A percentile compares a stretch with the other conserved stretches of the same genome.
Evolutionary conservation across 2,113 vertebrate genomes (phyloP).

Genomic region (Typhlomys cinereus): DNA sequence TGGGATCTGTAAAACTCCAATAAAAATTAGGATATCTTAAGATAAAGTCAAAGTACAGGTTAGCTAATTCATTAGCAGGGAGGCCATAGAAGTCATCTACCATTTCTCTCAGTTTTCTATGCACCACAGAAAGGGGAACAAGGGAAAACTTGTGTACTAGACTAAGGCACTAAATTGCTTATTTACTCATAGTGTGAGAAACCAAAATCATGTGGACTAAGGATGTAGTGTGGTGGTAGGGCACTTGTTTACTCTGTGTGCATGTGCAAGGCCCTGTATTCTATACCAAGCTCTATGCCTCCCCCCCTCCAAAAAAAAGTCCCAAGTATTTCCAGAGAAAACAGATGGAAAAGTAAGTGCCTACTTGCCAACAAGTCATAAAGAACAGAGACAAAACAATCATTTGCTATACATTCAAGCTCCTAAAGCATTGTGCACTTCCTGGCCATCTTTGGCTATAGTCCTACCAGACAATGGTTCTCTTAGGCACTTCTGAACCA

Average conservation of each 20-base stretch:
- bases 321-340: not conserved
- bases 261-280: not conserved
- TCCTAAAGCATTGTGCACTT: conserved; percentile 36
- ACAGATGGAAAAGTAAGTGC: not conserved
- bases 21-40: conserved; percentile 12
- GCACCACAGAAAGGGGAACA: not conserved
- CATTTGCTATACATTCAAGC: conserved; percentile 18
- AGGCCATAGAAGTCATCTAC: not conserved
- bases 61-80: not conserved
- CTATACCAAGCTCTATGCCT: too few species aligned
- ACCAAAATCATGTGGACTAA: not conserved
- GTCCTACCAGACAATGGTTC: not conserved
- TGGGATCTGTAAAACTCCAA: not conserved
- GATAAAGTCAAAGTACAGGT: not conserved
- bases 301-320: too few species aligned
- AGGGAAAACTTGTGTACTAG: conserved; percentile 14
- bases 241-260: not conserved
- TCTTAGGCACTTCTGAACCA: not conserved
- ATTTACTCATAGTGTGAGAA: conserved; percentile 33
- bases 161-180: conserved; percentile 37
- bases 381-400: conserved; percentile 35
- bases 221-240: not conserved
- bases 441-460: not conserved
- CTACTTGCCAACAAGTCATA: conserved; percentile 32
- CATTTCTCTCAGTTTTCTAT: conserved; percentile 16